Base-by-base conservation (phyloP, 2,797 vertebrate species). In the Aselliscus stoliczkanus region DNA sequence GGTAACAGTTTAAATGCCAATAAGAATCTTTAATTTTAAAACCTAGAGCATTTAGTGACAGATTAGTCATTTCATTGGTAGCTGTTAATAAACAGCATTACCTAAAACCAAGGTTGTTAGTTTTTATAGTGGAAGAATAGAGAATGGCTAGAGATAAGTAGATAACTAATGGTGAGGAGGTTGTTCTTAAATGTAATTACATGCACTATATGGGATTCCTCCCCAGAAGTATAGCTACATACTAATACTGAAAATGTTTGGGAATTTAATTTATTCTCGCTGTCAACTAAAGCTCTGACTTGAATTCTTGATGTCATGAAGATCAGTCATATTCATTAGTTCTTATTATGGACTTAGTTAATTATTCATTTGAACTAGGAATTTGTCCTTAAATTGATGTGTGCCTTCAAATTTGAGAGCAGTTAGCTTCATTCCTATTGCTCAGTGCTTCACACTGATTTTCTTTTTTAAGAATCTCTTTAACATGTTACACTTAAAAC, bases 401-500 rank as follows among this genome's bases (percentile, higher is more conserved):
- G 4, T 58, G 27, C 52, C 56, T 85, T 93, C 60, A 94, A 70
- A 77, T 25, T 82, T 96, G n/a, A 95, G 27, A 76, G 10, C 23
- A 94, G 11, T 92, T 91, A 65, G 34, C 65, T 93, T 95, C 31
- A 67, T 96, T 92, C 50, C n/a, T 95, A 1, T 65, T 81, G 42
- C 58, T 93, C 44, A 88, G 20, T 89, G 67, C n/a, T 60, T 96
- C 62, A 88, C 42, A 62, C 20, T 88, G 21, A 52, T 88, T 76
- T 25, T 54, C 92, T 94, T 90, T 95, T 90, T 87, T 96, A 72
- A 31, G 21, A 86, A 58, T 73, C 73, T 73, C 65, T 86, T 91
- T 81, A 75, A 86, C 47, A 56, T 87, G 5, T 25, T 76, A 1
- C 21, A 88, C 34, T 60, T 77, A 84, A 64, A 34, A 64, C 88